Evolutionary conservation across 2,888 invertebrate species (phyloP).

Genomic region (Polietes domitor): DNA sequence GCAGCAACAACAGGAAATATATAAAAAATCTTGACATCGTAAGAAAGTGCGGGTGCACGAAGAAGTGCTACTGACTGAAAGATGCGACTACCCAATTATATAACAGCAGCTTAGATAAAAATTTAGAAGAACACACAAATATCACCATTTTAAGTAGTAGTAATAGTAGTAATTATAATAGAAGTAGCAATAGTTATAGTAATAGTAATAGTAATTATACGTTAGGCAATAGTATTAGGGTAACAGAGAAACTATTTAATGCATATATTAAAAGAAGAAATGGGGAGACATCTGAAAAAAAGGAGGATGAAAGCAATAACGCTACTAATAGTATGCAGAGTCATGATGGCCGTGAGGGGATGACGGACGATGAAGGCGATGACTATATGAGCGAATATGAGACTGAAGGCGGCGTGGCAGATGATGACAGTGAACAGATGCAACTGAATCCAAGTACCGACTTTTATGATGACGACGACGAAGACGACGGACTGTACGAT

Average conservation of each 20-base stretch:
- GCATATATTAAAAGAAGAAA: constrained; percentile 72
- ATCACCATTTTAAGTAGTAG: constrained; percentile 74
- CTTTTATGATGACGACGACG: constrained; percentile 75
- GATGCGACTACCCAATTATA: constrained; percentile 83
- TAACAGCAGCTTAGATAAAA: constrained; percentile 80
- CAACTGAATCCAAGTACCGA: constrained; percentile 75
- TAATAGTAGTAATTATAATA: constrained; percentile 72
- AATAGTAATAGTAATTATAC: constrained; percentile 70
- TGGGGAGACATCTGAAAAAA: constrained; percentile 43
- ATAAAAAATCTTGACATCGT: constrained; percentile 98
- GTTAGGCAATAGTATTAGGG: constrained; percentile 71
- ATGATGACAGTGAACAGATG: constrained; percentile 72
- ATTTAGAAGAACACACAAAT: constrained; percentile 76
- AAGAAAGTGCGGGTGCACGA: constrained; percentile 97
- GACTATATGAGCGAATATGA: constrained; percentile 70
- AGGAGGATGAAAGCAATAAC: constrained; percentile 51
- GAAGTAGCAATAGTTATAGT: constrained; percentile 71
- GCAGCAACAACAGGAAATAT: constrained; percentile 95
- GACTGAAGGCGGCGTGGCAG: constrained; percentile 70
- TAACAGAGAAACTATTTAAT: constrained; percentile 68
- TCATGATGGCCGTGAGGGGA: constrained; percentile 49
- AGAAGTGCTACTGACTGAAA: constrained; percentile 91
- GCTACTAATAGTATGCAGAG: constrained; percentile 56
- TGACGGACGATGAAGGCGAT: constrained; percentile 39
- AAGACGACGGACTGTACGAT: constrained; percentile 68